phyloP scores from a whole-genome alignment of 2,888 invertebrate genomes.

The Aporophyla nigra region DNA sequence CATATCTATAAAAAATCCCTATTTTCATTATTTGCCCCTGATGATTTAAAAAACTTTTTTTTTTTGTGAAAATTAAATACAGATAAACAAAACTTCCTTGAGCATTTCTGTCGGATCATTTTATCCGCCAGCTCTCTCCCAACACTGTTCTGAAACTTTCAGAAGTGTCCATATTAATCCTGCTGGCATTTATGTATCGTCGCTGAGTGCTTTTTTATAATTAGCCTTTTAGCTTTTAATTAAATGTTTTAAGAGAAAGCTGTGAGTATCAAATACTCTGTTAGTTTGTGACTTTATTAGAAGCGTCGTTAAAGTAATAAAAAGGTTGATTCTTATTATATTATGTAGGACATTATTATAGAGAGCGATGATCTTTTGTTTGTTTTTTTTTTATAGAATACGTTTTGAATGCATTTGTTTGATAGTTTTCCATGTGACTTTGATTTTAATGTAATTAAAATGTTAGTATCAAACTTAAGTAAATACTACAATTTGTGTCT shows the following conservation, averaged over 20 bases:
- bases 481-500: too few relatives aligned
- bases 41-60: too few relatives aligned
- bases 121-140: conserved; percentile 24
- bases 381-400: neutral
- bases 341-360: conserved; percentile 24
- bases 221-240: conserved; percentile 63
- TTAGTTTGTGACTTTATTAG: conserved; percentile 30
- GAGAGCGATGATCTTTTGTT: neutral
- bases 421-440: too few relatives aligned
- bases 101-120: neutral
- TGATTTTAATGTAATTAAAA: too few relatives aligned
- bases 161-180: conserved; percentile 59
- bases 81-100: too few relatives aligned
- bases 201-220: conserved; percentile 69
- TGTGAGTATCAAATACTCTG: conserved; percentile 29
- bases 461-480: too few relatives aligned
- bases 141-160: conserved; percentile 60
- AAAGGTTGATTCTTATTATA: conserved; percentile 38
- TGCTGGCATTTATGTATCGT: conserved; percentile 52
- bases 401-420: neutral
- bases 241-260: conserved; percentile 43
- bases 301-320: conserved; percentile 42
- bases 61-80: too few relatives aligned
- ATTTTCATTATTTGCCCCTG: too few relatives aligned
- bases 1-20: too few relatives aligned